A percentile compares a stretch with the other conserved stretches of the same genome.
Evolutionary conservation across 2,888 invertebrate species (phyloP).

Genomic region (Gastrophysa polygoni): DNA sequence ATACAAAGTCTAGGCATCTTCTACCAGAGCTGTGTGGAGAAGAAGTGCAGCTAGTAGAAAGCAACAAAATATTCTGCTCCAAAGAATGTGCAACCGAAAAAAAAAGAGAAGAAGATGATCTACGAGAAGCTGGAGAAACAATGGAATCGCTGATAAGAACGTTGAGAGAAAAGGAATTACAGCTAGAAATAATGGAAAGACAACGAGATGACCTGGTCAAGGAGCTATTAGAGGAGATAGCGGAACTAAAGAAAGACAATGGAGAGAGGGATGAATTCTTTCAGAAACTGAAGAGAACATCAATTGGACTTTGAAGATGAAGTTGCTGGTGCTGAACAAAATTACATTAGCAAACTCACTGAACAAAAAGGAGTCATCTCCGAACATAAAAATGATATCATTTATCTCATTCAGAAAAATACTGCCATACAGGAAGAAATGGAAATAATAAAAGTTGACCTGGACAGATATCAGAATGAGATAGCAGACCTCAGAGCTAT

Average conservation of each 20-base stretch:
- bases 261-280: not conserved
- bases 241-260: slow-evolving; percentile 1
- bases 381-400: not conserved
- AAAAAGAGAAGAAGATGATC: slow-evolving; percentile 5
- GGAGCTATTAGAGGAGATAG: slow-evolving; percentile 1
- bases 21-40: not conserved
- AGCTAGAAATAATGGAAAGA: not conserved
- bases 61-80: not conserved
- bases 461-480: slow-evolving; percentile 5
- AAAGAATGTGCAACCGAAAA: slow-evolving; percentile 5
- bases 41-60: not conserved
- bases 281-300: not conserved
- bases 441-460: slow-evolving; percentile 1
- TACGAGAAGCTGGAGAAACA: slow-evolving; percentile 4
- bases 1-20: not conserved
- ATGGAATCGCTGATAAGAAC: not conserved
- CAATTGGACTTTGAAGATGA: slow-evolving; percentile 8
- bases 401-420: not conserved
- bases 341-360: slow-evolving; percentile 1
- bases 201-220: slow-evolving; percentile 2
- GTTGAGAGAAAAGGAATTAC: not conserved
- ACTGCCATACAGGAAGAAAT: not conserved
- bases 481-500: not conserved
- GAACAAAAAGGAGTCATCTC: slow-evolving; percentile 3
- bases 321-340: slow-evolving; percentile 5